Evolutionary conservation across 2,113 vertebrate species (phyloP).

Genomic region (Murina feae): DNA sequence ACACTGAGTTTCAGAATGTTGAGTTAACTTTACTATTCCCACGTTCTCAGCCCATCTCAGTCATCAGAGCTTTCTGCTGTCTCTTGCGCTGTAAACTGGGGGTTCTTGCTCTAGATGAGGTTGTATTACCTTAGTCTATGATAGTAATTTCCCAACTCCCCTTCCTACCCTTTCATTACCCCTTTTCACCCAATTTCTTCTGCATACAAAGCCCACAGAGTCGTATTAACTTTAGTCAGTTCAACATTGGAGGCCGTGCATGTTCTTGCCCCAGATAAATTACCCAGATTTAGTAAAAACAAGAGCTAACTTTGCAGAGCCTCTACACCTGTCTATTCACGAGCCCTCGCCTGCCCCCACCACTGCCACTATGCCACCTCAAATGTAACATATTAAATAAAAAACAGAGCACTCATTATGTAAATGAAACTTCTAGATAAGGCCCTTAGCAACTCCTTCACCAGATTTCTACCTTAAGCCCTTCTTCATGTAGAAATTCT

Average conservation of each 20-base stretch:
- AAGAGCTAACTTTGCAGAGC: background rate
- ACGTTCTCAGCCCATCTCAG: background rate
- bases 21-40: background rate
- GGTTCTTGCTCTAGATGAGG: background rate
- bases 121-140: background rate
- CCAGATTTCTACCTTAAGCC: background rate
- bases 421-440: background rate
- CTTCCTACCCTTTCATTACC: background rate
- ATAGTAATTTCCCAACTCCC: background rate
- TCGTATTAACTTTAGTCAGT: background rate
- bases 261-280: background rate
- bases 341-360: background rate
- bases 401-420: background rate
- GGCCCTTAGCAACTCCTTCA: background rate
- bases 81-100: background rate
- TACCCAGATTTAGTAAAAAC: background rate
- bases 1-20: background rate
- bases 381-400: background rate
- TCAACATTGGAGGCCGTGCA: background rate
- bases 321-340: background rate
- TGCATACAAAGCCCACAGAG: background rate
- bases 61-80: background rate
- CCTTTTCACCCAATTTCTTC: background rate
- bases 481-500: background rate
- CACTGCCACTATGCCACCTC: background rate